These are phyloP conservation scores for Meandrina meandrites DNA, from an alignment of 92 coral and sea anemone genomes.

Conservation along the genomic window DNA sequence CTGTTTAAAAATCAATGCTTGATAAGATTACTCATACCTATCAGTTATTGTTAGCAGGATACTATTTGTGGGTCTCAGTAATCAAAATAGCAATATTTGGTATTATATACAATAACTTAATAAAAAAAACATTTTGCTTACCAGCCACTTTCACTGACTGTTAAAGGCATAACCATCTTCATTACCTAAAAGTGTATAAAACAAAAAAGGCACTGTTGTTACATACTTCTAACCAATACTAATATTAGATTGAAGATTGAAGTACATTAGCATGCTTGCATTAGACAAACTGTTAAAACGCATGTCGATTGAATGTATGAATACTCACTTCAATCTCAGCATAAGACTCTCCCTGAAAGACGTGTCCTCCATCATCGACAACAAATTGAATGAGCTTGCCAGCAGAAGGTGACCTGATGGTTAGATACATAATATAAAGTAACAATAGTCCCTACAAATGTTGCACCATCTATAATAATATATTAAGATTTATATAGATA, in stretches of 20 bases:
- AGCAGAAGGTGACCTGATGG: slow-evolving; percentile 90
- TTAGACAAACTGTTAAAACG: too few species aligned
- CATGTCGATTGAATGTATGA: too few species aligned
- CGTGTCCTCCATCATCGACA: slow-evolving; percentile 99
- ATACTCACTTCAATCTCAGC: slow-evolving; percentile 94
- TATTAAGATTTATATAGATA: too few species aligned
- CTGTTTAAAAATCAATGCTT: slow-evolving; percentile 29
- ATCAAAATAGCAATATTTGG: too few species aligned
- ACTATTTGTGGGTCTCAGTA: too few species aligned
- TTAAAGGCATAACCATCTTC: slow-evolving; percentile 99
- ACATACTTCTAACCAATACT: too few species aligned
- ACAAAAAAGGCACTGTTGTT: not conserved
- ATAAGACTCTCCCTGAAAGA: slow-evolving; percentile 93
- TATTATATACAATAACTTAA: too few species aligned
- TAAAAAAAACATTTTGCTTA: slow-evolving; percentile 45
- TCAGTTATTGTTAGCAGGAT: not conserved
- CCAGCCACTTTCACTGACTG: slow-evolving; percentile 97
- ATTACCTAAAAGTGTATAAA: slow-evolving; percentile 67
- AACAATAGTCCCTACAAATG: not conserved
- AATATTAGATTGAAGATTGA: too few species aligned
- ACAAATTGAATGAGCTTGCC: slow-evolving; percentile 84
- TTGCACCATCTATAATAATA: too few species aligned
- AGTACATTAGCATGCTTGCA: too few species aligned
- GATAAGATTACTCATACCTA: not conserved
- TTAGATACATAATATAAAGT: not conserved